A percentile compares a stretch with the other conserved stretches of the same genome.
phyloP scores from a whole-genome alignment of 2,113 vertebrate genomes.

The Eulacestoma nigropectus region DNA sequence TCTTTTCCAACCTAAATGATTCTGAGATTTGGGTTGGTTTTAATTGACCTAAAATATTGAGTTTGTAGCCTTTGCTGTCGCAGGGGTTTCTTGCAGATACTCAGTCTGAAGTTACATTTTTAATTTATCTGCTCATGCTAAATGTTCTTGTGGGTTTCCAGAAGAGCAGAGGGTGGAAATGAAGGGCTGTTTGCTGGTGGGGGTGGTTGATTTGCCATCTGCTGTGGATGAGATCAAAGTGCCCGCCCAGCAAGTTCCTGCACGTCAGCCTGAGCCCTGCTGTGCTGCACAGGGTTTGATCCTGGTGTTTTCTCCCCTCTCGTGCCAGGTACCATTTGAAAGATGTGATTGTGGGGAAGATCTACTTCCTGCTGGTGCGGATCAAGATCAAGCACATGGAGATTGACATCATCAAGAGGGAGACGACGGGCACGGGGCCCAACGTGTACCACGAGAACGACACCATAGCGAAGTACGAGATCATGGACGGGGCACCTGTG shows the following conservation, averaged over 20 bases:
- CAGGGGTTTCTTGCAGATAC: background rate
- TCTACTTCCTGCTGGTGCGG: slow-evolving; percentile 95
- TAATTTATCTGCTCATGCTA: background rate
- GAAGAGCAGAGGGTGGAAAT: background rate
- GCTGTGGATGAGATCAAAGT: background rate
- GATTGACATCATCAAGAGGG: slow-evolving; percentile 96
- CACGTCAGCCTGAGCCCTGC: background rate
- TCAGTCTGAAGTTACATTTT: background rate
- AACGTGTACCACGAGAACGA: slow-evolving; percentile 96
- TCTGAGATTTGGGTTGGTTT: background rate
- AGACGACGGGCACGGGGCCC: slow-evolving; percentile 92
- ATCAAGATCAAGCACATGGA: slow-evolving; percentile 99
- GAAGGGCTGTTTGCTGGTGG: background rate
- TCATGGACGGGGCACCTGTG: slow-evolving; percentile 97
- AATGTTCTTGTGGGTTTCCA: background rate
- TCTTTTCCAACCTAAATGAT: background rate
- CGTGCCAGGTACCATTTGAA: slow-evolving; percentile 88
- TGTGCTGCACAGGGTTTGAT: background rate
- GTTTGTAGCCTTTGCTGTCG: background rate
- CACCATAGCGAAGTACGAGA: slow-evolving; percentile 97
- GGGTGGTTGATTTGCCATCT: background rate
- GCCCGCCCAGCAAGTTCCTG: background rate
- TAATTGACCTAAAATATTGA: background rate
- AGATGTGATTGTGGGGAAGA: slow-evolving; percentile 98
- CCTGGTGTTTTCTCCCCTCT: background rate